phyloP scores from a whole-genome alignment of 1,140 invertebrate species.

The Caerostris extrusa region DNA sequence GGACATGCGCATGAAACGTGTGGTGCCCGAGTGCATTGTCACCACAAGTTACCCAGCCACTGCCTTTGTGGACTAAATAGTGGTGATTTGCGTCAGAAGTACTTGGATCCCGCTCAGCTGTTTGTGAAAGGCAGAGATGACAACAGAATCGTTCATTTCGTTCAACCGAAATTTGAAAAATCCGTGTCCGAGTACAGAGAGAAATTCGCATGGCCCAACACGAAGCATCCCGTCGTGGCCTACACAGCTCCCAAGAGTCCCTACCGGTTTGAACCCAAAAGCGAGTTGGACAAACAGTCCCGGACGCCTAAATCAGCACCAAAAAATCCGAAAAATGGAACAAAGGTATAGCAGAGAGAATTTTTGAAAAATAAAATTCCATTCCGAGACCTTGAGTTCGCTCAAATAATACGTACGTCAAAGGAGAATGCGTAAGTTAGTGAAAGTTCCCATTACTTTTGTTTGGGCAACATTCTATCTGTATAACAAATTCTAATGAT shows the following conservation, averaged over 20 bases:
- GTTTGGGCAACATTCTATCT: no score
- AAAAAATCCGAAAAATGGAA: neutral
- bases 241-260: neutral
- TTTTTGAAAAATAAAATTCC: constrained; percentile 51
- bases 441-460: no score
- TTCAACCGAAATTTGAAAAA: constrained; percentile 21
- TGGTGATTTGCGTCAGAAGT: constrained; percentile 42
- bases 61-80: constrained; percentile 32
- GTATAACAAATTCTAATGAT: no score
- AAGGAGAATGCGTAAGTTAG: no score
- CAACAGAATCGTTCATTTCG: constrained; percentile 47
- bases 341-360: constrained; percentile 54
- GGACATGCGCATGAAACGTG: constrained; percentile 41
- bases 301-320: neutral
- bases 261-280: neutral
- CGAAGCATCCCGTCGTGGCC: neutral
- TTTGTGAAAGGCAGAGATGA: constrained; percentile 49
- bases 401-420: no score
- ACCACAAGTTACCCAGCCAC: neutral
- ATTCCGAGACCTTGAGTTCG: no score
- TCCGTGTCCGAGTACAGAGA: constrained; percentile 12
- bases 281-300: constrained; percentile 1
- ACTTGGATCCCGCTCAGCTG: constrained; percentile 46
- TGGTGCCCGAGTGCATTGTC: constrained; percentile 39
- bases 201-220: constrained; percentile 38